These are phyloP conservation scores for Philotrypesis tridentata DNA, from an alignment of 1,140 invertebrate genomes.

Conservation along the genomic window DNA sequence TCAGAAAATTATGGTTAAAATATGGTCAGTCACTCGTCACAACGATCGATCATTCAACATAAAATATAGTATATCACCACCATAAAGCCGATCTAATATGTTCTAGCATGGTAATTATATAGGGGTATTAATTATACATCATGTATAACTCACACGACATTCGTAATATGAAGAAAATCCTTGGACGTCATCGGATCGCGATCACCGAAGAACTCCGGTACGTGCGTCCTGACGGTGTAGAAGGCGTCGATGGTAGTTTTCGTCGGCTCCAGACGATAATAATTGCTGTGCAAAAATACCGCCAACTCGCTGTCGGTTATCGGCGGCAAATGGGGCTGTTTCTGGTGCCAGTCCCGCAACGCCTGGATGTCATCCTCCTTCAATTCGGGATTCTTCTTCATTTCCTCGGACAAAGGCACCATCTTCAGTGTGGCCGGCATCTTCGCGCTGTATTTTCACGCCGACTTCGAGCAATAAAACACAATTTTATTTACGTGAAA, in stretches of 20 bases:
- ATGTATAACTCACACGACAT: constrained; percentile 31
- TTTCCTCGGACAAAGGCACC: constrained; percentile 70
- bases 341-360: constrained; percentile 75
- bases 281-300: constrained; percentile 77
- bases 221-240: constrained; percentile 75
- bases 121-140: too few relatives aligned
- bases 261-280: constrained; percentile 75
- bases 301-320: constrained; percentile 75
- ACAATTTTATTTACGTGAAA: too few relatives aligned
- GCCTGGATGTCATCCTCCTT: constrained; percentile 72
- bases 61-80: too few relatives aligned
- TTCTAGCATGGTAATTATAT: too few relatives aligned
- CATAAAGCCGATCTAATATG: too few relatives aligned
- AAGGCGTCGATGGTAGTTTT: constrained; percentile 77
- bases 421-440: too few relatives aligned
- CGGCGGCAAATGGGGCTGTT: constrained; percentile 76
- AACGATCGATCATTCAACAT: too few relatives aligned
- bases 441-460: too few relatives aligned
- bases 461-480: too few relatives aligned
- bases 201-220: constrained; percentile 74
- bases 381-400: constrained; percentile 74
- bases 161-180: neutral
- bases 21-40: too few relatives aligned
- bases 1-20: too few relatives aligned
- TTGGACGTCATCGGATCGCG: constrained; percentile 67